Conservation (phyloP, 1,140 invertebrate species). For the Drosophila sp. region DNA sequence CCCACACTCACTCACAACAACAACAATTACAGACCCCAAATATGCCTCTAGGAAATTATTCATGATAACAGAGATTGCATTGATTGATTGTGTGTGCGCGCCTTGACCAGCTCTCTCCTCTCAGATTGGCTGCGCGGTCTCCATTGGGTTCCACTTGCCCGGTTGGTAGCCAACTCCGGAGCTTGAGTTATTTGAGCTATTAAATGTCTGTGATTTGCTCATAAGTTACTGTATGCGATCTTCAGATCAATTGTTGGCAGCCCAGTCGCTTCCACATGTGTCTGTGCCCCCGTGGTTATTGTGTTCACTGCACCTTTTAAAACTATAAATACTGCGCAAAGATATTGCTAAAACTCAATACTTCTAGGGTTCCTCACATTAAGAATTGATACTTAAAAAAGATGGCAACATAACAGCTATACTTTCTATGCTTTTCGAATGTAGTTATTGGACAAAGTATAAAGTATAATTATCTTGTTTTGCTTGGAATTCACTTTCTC, state of each 20-base stretch:
- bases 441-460: no score
- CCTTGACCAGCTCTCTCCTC: neutral
- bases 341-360: no score
- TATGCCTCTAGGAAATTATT: slow-evolving; percentile 80
- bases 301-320: neutral
- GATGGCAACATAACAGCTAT: no score
- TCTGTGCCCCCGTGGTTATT: slow-evolving; percentile 41
- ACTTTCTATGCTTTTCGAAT: no score
- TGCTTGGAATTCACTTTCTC: no score
- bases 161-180: slow-evolving; percentile 34
- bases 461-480: no score
- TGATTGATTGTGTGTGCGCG: slow-evolving; percentile 73
- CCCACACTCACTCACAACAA: slow-evolving; percentile 21
- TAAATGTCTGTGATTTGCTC: slow-evolving; percentile 76
- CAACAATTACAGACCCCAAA: slow-evolving; percentile 47
- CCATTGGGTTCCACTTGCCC: slow-evolving; percentile 16
- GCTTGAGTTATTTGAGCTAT: slow-evolving; percentile 75
- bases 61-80: slow-evolving; percentile 81
- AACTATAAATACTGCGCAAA: no score
- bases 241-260: slow-evolving; percentile 69
- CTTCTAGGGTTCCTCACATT: no score
- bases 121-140: neutral
- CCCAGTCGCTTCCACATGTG: slow-evolving; percentile 60
- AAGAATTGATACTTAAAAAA: no score
- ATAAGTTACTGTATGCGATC: slow-evolving; percentile 67